Percentiles rank a stretch among this genome's conserved stretches.
phyloP scores from a whole-genome alignment of 2,113 vertebrate species.

The Thunnus thynnus region DNA sequence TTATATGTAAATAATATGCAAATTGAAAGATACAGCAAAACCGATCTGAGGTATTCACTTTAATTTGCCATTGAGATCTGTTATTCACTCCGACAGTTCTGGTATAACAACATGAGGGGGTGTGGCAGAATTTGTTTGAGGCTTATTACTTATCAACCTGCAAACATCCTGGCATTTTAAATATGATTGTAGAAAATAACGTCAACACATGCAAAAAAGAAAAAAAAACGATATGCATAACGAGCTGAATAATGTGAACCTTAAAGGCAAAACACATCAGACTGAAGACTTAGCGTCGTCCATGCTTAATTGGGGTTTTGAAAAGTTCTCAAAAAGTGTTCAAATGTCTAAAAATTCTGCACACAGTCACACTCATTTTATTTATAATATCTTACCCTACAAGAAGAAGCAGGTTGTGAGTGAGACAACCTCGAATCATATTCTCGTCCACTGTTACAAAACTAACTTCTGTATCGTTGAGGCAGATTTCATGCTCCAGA shows the following conservation, averaged over 20 bases:
- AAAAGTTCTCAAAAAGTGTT: too few relatives aligned
- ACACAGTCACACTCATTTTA: too few relatives aligned
- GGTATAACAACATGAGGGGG: slow-evolving; percentile 4
- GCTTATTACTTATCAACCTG: slow-evolving; percentile 22
- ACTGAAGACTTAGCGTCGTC: too few relatives aligned
- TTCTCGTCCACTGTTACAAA: too few relatives aligned
- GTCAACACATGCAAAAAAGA: neutral
- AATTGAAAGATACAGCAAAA: slow-evolving; percentile 1
- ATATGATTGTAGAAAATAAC: slow-evolving; percentile 8
- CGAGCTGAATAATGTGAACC: neutral
- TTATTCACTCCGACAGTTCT: slow-evolving; percentile 27
- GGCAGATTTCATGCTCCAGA: too few relatives aligned
- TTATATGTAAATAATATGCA: slow-evolving; percentile 2
- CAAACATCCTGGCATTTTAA: slow-evolving; percentile 24
- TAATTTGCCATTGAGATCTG: slow-evolving; percentile 23
- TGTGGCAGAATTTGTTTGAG: neutral
- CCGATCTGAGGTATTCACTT: neutral
- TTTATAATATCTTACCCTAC: too few relatives aligned
- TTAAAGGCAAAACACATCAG: too few relatives aligned
- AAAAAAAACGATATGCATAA: neutral
- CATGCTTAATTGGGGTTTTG: too few relatives aligned
- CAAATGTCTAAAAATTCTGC: too few relatives aligned
- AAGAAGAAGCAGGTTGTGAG: too few relatives aligned
- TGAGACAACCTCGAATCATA: too few relatives aligned
- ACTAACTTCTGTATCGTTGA: too few relatives aligned